phyloP scores from a whole-genome alignment of 2,113 vertebrate species.

The Limnothrissa miodon region DNA sequence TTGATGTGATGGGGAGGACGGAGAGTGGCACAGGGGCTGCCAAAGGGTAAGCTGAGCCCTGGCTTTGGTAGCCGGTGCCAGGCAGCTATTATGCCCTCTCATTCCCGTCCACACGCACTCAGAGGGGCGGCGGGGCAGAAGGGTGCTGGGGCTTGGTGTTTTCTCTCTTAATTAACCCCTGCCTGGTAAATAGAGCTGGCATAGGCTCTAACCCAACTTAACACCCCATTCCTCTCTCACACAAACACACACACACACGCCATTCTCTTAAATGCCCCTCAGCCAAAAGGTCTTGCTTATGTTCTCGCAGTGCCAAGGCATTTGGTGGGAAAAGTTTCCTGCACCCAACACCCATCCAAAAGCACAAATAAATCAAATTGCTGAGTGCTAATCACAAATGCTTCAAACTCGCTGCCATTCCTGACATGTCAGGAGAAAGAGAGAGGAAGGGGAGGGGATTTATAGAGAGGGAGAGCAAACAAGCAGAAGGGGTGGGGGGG shows the following conservation, averaged over 20 bases:
- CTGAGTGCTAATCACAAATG: slow-evolving; percentile 69
- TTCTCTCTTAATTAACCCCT: slow-evolving; percentile 1
- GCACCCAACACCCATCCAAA: slow-evolving; percentile 63
- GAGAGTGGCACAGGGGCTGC: background rate
- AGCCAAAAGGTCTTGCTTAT: slow-evolving; percentile 55
- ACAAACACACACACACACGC: background rate
- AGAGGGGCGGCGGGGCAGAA: background rate
- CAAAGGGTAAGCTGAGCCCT: background rate
- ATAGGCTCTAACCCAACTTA: background rate
- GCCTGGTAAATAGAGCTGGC: background rate
- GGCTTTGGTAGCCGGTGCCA: background rate
- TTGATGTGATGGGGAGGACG: background rate
- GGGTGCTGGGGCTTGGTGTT: background rate
- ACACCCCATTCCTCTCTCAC: slow-evolving; percentile 1
- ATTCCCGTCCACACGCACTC: slow-evolving; percentile 6
- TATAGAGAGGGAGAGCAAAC: slow-evolving; percentile 25
- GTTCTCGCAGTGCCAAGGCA: slow-evolving; percentile 63
- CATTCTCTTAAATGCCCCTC: background rate
- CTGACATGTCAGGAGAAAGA: slow-evolving; percentile 37
- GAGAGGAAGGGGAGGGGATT: slow-evolving; percentile 43
- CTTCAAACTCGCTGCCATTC: slow-evolving; percentile 49
- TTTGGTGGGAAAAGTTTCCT: slow-evolving; percentile 71
- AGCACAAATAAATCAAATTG: slow-evolving; percentile 75
- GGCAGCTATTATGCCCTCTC: slow-evolving; percentile 4
- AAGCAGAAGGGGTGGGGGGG: too few species aligned